A percentile compares a stretch with the other conserved stretches of the same genome.
These are phyloP conservation scores for Melieria crassipennis DNA, from an alignment of 2,888 invertebrate genomes.

Conservation along the genomic window DNA sequence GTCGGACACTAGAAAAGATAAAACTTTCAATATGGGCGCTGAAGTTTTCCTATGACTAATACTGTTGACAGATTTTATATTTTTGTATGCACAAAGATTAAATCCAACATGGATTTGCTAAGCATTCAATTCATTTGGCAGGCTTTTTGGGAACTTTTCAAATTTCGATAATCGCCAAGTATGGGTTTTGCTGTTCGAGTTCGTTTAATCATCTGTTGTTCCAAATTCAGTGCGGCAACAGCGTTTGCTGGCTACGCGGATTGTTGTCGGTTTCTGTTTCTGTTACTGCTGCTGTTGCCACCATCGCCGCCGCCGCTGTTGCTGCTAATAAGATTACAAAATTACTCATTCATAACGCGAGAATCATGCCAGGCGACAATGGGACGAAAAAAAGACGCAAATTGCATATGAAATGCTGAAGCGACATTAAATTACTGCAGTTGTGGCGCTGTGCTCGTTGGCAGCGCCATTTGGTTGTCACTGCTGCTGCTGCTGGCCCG, in stretches of 20 bases:
- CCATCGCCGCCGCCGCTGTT: conserved; percentile 1
- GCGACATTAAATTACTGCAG: conserved; percentile 3
- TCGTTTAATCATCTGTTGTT: too few relatives aligned
- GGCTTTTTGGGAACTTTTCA: too few relatives aligned
- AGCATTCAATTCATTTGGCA: too few relatives aligned
- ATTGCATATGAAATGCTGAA: conserved; percentile 18
- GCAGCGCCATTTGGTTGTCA: not conserved
- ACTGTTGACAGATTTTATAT: too few relatives aligned
- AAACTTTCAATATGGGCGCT: too few relatives aligned
- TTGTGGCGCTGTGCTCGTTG: not conserved
- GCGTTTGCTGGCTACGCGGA: not conserved
- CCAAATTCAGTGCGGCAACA: too few relatives aligned
- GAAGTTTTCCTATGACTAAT: too few relatives aligned
- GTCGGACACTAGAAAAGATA: too few relatives aligned
- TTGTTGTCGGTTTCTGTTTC: not conserved
- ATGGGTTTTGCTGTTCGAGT: too few relatives aligned
- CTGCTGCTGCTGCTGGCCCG: not conserved
- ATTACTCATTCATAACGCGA: conserved; percentile 56
- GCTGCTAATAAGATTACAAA: conserved; percentile 55
- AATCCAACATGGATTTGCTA: too few relatives aligned
- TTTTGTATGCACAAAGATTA: too few relatives aligned
- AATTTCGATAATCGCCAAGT: too few relatives aligned
- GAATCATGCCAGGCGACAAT: conserved; percentile 44
- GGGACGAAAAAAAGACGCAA: conserved; percentile 16
- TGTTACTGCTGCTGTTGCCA: not conserved